phyloP scores from a whole-genome alignment of 2,113 vertebrate genomes.

The Planiliza haematocheilus region DNA sequence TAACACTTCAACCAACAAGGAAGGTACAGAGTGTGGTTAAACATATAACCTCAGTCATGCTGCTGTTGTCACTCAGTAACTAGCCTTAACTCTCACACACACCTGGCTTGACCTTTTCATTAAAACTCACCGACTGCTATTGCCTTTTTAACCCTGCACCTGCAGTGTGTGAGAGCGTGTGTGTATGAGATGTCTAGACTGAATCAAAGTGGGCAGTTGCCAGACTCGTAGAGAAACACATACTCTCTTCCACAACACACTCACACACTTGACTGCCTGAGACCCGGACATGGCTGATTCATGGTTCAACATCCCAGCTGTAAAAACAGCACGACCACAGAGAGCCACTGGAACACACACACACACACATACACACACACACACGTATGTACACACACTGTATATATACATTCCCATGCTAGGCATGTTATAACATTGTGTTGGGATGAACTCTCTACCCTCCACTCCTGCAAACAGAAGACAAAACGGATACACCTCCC shows the following conservation, averaged over 20 bases:
- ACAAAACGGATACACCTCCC: constrained; percentile 38
- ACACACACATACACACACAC: constrained; percentile 28
- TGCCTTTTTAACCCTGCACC: constrained; percentile 58
- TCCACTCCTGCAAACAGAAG: constrained; percentile 36
- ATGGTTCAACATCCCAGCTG: constrained; percentile 72
- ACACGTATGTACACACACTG: neutral
- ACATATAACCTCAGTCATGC: too few species aligned
- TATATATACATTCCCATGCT: neutral
- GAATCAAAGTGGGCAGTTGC: constrained; percentile 57
- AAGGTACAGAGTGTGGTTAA: neutral
- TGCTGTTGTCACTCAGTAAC: neutral
- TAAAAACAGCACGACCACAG: constrained; percentile 64
- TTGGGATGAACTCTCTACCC: constrained; percentile 45
- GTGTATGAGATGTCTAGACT: constrained; percentile 53
- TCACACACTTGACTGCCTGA: constrained; percentile 33
- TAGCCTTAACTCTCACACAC: constrained; percentile 3
- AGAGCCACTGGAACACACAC: constrained; percentile 44
- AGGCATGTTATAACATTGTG: constrained; percentile 28
- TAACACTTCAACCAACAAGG: neutral
- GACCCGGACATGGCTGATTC: constrained; percentile 63
- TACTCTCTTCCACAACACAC: constrained; percentile 45
- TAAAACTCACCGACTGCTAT: constrained; percentile 1
- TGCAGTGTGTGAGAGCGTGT: constrained; percentile 43
- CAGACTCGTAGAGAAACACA: constrained; percentile 46
- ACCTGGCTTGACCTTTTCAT: constrained; percentile 10